Evolutionary conservation across 53 echinoderm and acorn worm species (phyloP), one percentile per base, ranked within the genome.

Genomic region (Zoroaster sp.): DNA sequence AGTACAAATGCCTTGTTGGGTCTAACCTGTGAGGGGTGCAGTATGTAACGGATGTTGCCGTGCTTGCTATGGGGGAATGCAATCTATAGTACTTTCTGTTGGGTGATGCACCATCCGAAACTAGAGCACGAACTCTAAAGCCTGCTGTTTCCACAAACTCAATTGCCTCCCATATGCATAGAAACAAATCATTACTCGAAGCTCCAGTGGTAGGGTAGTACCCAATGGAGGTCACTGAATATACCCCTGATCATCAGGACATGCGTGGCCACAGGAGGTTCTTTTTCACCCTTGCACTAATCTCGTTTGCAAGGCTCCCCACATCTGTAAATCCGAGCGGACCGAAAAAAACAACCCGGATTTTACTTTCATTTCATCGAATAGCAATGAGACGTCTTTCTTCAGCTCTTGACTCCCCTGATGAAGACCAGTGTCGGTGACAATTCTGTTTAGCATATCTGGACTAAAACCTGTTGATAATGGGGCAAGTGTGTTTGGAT

Each of bases 291-390:
- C 33, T 42, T 70, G 43, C 89, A 42, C 49, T 12, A 3, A 94
- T 52, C 38, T 91, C 91, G 20, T 85, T 91, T 23, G 78, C 86
- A 3, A 88, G 71, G 28, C 13, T 77, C 4, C 94, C 94, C 10
- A 94, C 71, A 41, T 94, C 86, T 20, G 82, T 63, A 53, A 91
- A 91, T 3, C 91, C 87, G 4, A 70, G 5, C 80, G 69, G 11
- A 43, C 35, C 12, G 45, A 75, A 20, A 79, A 91, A 14, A 74
- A 86, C 7, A 94, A 36, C 3, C 88, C 94, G 41, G 86, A 74
- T 28, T 91, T 85, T 0, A 91, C 78, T 33, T 94, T 94, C 86
- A 91, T 91, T 43, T 94, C 91, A 41, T 94, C 92, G 38, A 78
- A 83, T 4, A 89, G 36, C 5, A 88, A 13, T 8, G 82, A 38